These are phyloP conservation scores for Mycetomoellerius zeteki DNA, from an alignment of 1,140 invertebrate species.

Conservation along the genomic window DNA sequence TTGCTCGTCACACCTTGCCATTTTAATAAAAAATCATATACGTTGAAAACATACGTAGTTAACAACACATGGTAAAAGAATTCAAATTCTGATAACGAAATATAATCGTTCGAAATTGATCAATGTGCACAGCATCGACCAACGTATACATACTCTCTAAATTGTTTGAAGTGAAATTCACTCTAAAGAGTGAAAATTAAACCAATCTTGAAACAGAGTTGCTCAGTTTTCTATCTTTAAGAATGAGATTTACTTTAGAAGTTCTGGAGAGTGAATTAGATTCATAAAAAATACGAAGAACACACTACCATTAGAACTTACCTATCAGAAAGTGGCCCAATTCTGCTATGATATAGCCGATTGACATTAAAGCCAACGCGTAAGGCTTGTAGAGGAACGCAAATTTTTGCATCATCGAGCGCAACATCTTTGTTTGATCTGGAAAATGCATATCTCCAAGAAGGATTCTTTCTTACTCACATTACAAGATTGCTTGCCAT, in stretches of 20 bases:
- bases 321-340: conserved; percentile 95
- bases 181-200: too few species aligned
- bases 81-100: not conserved
- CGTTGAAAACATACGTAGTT: not conserved
- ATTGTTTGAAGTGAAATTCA: too few species aligned
- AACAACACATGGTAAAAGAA: not conserved
- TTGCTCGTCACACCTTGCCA: conserved; percentile 92
- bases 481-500: not conserved
- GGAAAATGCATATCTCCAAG: conserved; percentile 25
- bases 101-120: not conserved
- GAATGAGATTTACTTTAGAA: too few species aligned
- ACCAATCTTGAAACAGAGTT: too few species aligned
- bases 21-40: conserved; percentile 2
- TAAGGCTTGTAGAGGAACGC: conserved; percentile 91
- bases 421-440: conserved; percentile 79
- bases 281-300: not conserved
- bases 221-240: too few species aligned
- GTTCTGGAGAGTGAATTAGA: not conserved
- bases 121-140: not conserved
- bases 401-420: conserved; percentile 88
- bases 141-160: not conserved
- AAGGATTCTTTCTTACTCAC: not conserved
- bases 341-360: conserved; percentile 94
- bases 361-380: conserved; percentile 91
- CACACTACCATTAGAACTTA: conserved; percentile 74